These are phyloP conservation scores for Auanema sp. DNA, from an alignment of 2,888 invertebrate genomes.

Conservation along the genomic window DNA sequence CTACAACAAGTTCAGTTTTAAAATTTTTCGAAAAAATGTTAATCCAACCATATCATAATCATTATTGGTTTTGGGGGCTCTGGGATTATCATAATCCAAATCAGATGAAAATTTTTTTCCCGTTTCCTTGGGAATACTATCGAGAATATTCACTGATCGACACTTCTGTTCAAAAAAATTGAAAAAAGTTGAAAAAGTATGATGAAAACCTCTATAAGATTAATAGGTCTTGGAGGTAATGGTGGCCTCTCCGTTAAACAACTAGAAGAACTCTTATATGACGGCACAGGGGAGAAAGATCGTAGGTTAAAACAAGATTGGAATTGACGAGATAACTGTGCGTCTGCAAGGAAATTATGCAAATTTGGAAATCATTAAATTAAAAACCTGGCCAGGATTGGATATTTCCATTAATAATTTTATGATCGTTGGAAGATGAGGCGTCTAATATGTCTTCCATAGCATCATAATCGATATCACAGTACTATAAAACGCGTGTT, in stretches of 20 bases:
- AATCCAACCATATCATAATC: too few species aligned
- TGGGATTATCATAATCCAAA: too few species aligned
- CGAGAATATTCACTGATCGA: too few species aligned
- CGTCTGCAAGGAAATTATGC: not conserved
- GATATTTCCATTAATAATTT: constrained; percentile 11
- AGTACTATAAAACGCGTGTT: constrained; percentile 25
- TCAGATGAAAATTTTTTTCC: too few species aligned
- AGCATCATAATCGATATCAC: constrained; percentile 24
- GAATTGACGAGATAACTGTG: constrained; percentile 13
- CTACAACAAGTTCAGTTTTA: too few species aligned
- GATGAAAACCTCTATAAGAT: constrained; percentile 6
- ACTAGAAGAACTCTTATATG: not conserved
- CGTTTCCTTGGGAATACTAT: too few species aligned
- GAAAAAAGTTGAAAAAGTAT: too few species aligned
- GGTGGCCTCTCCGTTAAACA: constrained; percentile 9
- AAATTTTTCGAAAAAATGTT: too few species aligned
- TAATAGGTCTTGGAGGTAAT: constrained; percentile 16
- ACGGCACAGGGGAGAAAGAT: constrained; percentile 11
- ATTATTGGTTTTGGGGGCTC: too few species aligned
- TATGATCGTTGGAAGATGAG: constrained; percentile 5
- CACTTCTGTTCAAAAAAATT: too few species aligned
- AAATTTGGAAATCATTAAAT: not conserved
- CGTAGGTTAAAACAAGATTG: constrained; percentile 20
- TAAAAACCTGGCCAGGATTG: constrained; percentile 8
- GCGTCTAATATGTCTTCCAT: constrained; percentile 24